A percentile compares a stretch with the other conserved stretches of the same genome.
These are phyloP conservation scores for Blastobasis lacticolella DNA, from an alignment of 2,888 invertebrate species.

Conservation along the genomic window DNA sequence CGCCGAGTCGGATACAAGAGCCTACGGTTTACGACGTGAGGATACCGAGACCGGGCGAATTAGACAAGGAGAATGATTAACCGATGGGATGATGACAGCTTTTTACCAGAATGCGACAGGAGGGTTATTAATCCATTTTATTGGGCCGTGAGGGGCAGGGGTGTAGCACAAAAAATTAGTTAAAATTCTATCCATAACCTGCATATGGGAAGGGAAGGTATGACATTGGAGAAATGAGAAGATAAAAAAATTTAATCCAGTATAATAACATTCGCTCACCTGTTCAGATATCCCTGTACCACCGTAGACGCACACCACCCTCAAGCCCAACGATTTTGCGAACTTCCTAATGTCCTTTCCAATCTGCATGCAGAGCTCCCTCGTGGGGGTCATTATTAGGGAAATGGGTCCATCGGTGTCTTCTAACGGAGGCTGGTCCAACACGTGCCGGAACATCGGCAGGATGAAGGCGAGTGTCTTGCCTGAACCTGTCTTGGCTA, in stretches of 20 bases:
- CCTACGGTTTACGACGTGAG: too few species aligned
- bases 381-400: constrained; percentile 97
- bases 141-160: too few species aligned
- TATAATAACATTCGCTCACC: constrained; percentile 30
- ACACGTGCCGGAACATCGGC: constrained; percentile 96
- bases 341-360: constrained; percentile 97
- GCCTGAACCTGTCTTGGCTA: constrained; percentile 99
- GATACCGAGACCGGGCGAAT: too few species aligned
- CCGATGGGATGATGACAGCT: too few species aligned
- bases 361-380: constrained; percentile 99
- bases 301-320: constrained; percentile 97
- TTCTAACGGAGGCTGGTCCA: constrained; percentile 94
- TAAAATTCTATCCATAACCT: too few species aligned
- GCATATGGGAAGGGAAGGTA: too few species aligned
- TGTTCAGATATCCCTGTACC: constrained; percentile 97
- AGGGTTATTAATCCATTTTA: too few species aligned
- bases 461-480: constrained; percentile 98
- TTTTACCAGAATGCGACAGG: too few species aligned
- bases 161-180: too few species aligned
- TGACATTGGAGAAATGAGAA: too few species aligned
- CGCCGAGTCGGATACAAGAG: too few species aligned
- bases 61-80: too few species aligned
- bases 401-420: constrained; percentile 98
- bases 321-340: constrained; percentile 87
- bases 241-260: neutral